Evolutionary conservation across 2,797 vertebrate genomes (phyloP).

Genomic region (Amblyopsis hoosieri): DNA sequence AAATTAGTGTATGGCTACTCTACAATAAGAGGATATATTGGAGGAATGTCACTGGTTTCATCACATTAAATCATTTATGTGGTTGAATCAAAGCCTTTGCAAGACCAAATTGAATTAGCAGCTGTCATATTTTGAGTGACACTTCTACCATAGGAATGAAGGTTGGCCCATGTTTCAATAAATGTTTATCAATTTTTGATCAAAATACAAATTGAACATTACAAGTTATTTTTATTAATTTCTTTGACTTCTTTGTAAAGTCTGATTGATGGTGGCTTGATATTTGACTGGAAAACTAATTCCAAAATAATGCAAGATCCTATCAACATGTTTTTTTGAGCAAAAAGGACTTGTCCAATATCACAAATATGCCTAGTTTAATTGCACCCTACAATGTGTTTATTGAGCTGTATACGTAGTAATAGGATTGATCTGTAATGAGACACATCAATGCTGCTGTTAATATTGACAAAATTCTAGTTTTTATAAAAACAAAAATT

Average conservation of each 20-base stretch:
- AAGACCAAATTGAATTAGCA: constrained; percentile 45
- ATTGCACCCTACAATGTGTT: too few relatives aligned
- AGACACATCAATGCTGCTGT: too few relatives aligned
- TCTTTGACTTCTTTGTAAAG: constrained; percentile 26
- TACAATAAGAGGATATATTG: constrained; percentile 52
- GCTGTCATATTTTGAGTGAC: constrained; percentile 62
- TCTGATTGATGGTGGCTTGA: constrained; percentile 36
- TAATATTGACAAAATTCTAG: too few relatives aligned
- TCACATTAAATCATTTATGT: constrained; percentile 47
- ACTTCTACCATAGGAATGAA: constrained; percentile 46
- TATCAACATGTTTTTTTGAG: constrained; percentile 43
- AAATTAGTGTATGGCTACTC: constrained; percentile 33
- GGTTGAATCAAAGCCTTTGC: constrained; percentile 31
- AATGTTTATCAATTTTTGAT: constrained; percentile 68
- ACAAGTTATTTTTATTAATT: constrained; percentile 46
- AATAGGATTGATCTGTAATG: too few relatives aligned
- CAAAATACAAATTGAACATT: constrained; percentile 75
- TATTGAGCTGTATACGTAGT: too few relatives aligned
- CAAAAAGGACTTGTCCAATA: constrained; percentile 22
- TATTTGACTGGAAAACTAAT: constrained; percentile 46
- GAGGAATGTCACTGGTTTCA: constrained; percentile 47
- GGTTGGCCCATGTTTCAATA: constrained; percentile 62
- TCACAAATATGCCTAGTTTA: constrained; percentile 6
- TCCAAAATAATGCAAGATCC: constrained; percentile 34
- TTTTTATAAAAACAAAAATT: too few relatives aligned